phyloP scores from a whole-genome alignment of 37 sponge, comb jelly and placozoan genomes.

The Beroe ovata region DNA sequence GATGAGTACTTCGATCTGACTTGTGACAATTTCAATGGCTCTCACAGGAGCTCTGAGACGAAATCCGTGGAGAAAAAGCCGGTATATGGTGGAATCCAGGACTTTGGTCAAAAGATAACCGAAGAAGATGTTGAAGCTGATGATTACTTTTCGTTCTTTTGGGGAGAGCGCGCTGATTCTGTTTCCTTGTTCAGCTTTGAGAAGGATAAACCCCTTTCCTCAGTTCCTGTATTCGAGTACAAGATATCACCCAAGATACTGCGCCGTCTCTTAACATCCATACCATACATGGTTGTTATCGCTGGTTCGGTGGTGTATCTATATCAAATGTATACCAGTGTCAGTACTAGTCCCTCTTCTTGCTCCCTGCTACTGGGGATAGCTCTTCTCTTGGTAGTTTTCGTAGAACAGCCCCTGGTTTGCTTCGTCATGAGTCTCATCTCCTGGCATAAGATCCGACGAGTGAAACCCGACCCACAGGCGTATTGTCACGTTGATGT shows the following conservation, averaged over 20 bases:
- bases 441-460: background rate
- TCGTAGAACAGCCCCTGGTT: conserved; percentile 31
- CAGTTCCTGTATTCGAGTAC: background rate
- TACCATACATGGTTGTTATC: background rate
- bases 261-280: background rate
- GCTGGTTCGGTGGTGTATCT: background rate
- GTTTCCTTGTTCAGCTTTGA: background rate
- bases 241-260: background rate
- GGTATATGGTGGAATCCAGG: background rate
- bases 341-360: background rate
- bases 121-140: background rate
- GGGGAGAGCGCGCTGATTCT: background rate
- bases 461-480: background rate
- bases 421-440: background rate
- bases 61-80: background rate
- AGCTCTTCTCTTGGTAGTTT: background rate
- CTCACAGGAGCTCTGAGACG: background rate
- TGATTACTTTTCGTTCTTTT: conserved; percentile 23
- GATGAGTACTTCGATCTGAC: conserved; percentile 11
- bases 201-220: background rate
- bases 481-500: background rate
- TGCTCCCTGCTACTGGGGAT: background rate
- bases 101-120: background rate
- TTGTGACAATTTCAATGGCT: background rate
- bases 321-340: background rate